Base-by-base conservation (phyloP, 2,113 vertebrate species). In the Apteryx mantelli region DNA sequence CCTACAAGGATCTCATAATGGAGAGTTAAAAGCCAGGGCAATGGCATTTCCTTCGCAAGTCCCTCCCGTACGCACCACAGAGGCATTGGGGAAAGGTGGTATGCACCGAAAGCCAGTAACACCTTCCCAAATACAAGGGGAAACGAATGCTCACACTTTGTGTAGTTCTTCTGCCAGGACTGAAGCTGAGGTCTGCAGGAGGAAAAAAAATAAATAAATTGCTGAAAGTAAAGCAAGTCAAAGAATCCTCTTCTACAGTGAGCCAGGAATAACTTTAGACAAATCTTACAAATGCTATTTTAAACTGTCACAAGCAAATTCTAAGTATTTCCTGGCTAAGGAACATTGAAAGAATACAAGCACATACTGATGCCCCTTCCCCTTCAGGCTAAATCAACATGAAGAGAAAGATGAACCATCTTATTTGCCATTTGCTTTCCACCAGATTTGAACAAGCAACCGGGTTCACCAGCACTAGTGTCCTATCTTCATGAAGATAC, bases 101-200 rank as follows among this genome's bases (percentile, higher is more conserved):
- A 30, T 5, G 8, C 28, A 30, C 17, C 55, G 50, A 65, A 30
- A 74, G 21, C 24, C 64, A 69, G 32, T 12, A 66, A 78, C 60
- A 65, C 42, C 55, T 38, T 71, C 88, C 79, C 86, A 75, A 4
- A 95, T 28, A 95, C 85, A 55, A 88, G 40, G 64, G 58, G 83
- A 95, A 98, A 97, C 8, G 63, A 87, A 94, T 78, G 94, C 99
- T 99, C 98, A 99, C 99, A 99, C 98, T 98, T 99, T 99, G 97
- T 99, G 99, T 73, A 99, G 98, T 94, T 99, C 99, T 94, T 99
- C 99, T 95, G 99, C 99, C 97, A 99, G 98, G 95, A 98, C 99
- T 96, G 99, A 98, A 95, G 98, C 98, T 0, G 98, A 98, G 55
- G 96, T 98, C 98, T 98, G 82, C 82, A 97, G 46, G 94, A 82